A percentile compares a stretch with the other conserved stretches of the same genome.
Evolutionary conservation across 2,797 vertebrate species (phyloP).

Genomic region (Gobio occitaniae): DNA sequence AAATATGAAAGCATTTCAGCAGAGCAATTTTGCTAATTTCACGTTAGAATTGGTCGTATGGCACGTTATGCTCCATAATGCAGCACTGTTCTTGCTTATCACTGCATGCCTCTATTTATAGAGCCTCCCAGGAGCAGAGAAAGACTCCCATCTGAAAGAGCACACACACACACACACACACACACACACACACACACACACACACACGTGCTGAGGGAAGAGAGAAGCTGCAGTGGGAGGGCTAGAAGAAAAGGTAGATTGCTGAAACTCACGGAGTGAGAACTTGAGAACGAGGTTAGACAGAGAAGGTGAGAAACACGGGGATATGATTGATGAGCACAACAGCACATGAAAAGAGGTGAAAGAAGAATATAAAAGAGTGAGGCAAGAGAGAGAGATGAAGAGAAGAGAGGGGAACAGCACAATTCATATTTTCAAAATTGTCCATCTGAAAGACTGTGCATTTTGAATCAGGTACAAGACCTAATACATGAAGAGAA

Average conservation of each 20-base stretch:
- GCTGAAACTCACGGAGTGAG: slow-evolving; percentile 1
- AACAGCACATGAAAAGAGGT: slow-evolving; percentile 15
- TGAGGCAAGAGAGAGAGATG: not conserved
- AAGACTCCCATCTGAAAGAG: slow-evolving; percentile 19
- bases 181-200: slow-evolving; percentile 14
- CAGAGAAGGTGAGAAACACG: slow-evolving; percentile 24
- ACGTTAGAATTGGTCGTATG: not conserved
- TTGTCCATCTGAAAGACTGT: not conserved
- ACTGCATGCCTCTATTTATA: slow-evolving; percentile 46
- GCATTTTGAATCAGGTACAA: not conserved
- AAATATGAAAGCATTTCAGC: not conserved
- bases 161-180: slow-evolving; percentile 19
- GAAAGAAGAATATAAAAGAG: slow-evolving; percentile 24
- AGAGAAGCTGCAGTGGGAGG: not conserved
- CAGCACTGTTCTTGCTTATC: slow-evolving; percentile 36
- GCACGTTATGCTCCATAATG: slow-evolving; percentile 18
- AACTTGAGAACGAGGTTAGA: slow-evolving; percentile 33
- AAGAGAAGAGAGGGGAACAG: not conserved
- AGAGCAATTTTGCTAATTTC: not conserved
- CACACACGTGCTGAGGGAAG: slow-evolving; percentile 14
- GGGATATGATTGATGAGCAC: slow-evolving; percentile 18
- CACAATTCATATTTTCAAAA: not conserved
- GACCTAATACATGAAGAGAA: not conserved
- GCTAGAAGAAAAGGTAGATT: not conserved
- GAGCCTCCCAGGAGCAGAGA: slow-evolving; percentile 43